phyloP scores from a whole-genome alignment of 2,113 vertebrate species.

The Thunnus maccoyii region DNA sequence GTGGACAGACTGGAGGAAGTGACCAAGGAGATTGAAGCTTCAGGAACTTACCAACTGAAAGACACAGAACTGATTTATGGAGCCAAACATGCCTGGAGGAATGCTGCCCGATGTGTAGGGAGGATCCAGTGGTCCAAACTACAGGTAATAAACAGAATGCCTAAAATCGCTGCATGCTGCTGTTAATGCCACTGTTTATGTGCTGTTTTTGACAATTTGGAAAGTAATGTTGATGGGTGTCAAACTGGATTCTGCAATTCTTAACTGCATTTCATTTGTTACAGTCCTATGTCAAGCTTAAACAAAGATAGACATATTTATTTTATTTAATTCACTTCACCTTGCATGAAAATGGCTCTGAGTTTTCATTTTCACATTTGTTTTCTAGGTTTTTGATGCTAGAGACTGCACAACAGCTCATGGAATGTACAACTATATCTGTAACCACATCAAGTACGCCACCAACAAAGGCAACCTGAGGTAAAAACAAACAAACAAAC shows the following conservation, averaged over 20 bases:
- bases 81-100: conserved; percentile 97
- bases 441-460: conserved; percentile 98
- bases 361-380: conserved; percentile 8
- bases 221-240: neutral
- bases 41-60: conserved; percentile 93
- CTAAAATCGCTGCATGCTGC: neutral
- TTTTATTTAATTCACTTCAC: too few relatives aligned
- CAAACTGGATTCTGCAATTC: neutral
- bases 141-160: conserved; percentile 85
- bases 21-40: conserved; percentile 92
- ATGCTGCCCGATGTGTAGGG: conserved; percentile 95
- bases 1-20: conserved; percentile 94
- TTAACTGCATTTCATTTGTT: neutral
- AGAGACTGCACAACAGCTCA: conserved; percentile 97
- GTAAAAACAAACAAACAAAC: conserved; percentile 76
- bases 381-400: conserved; percentile 94
- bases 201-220: neutral
- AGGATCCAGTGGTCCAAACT: conserved; percentile 99
- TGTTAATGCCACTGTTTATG: neutral
- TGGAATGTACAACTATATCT: conserved; percentile 99
- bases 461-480: conserved; percentile 99
- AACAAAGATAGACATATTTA: neutral
- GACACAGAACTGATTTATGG: conserved; percentile 97
- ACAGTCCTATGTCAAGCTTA: neutral
- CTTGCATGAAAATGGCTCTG: neutral